Evolutionary conservation across 1,140 invertebrate genomes (phyloP), one percentile per base, ranked within the genome.

Genomic region (Chelonus insularis): DNA sequence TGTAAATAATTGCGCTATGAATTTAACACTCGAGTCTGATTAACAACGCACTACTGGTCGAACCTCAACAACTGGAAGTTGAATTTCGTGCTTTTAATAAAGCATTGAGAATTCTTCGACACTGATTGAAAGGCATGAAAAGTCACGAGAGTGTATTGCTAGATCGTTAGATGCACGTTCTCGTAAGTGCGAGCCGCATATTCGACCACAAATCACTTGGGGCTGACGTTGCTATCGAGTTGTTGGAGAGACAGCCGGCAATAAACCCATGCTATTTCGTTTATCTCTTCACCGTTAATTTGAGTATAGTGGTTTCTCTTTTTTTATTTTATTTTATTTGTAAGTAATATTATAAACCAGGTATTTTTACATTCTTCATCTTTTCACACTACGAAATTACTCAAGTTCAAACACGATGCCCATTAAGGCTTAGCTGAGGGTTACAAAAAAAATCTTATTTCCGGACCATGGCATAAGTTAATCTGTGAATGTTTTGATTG

Each of bases 51-150:
- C 23, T 50, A 50, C 47, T 50, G 21, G n/a, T 29, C 25, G 25
- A 43, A 43, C 18, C 14, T 8, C 41, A 7, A 8, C 12, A 16
- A 43, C 41, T 14, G 5, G 14, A 21, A 51, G 25, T 21, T 51
- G 48, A 51, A 51, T 51, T 51, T 23, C 48, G 16, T 23, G 48
- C 23, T 34, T 32, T 51, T 51, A 51, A 51, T 51, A 51, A 51
- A 51, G 23, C 25, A 51, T 34, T 34, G 29, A 11, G 21, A 51
- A 34, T n/a, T 20, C 29, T 51, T 51, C 23, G 11, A 34, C 23
- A 12, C 7, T 51, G 69, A 73, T 71, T 73, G 73, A 75, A 66
- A 70, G 72, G 70, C 73, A 72, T 75, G 70, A 73, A 75, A 72
- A 52, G 8, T 25, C 11, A 29, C 45, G 25, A 29, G 48, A 73